A percentile compares a stretch with the other conserved stretches of the same genome.
Evolutionary conservation across 2,797 vertebrate species (phyloP).

Genomic region (Cynopterus sphinx): DNA sequence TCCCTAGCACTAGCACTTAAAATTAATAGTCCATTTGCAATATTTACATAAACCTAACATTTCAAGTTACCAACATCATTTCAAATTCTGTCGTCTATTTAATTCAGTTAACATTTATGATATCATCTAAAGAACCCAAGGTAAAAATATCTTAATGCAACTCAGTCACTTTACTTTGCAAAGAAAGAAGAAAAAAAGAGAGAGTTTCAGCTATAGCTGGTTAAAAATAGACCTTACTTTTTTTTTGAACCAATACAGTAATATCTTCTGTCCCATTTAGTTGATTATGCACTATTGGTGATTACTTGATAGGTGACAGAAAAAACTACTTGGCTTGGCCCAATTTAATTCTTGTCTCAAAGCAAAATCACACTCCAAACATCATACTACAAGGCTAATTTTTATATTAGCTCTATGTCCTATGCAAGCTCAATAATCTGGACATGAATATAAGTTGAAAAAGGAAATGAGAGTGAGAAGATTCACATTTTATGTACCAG

Average conservation of each 20-base stretch:
- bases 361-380: not conserved
- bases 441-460: not conserved
- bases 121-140: slow-evolving; percentile 63
- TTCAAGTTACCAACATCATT: slow-evolving; percentile 72
- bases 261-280: slow-evolving; percentile 71
- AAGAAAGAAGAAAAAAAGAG: not conserved
- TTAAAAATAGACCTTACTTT: slow-evolving; percentile 60
- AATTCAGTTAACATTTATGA: slow-evolving; percentile 49
- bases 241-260: slow-evolving; percentile 55
- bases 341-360: not conserved
- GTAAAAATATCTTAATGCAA: slow-evolving; percentile 24
- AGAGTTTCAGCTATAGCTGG: not conserved
- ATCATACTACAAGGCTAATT: not conserved
- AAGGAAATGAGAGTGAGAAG: not conserved
- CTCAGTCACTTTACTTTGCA: not conserved
- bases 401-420: not conserved
- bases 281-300: slow-evolving; percentile 68
- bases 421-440: not conserved
- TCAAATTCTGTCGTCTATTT: slow-evolving; percentile 67
- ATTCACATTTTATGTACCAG: not conserved
- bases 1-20: not conserved
- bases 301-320: slow-evolving; percentile 56
- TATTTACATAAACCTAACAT: slow-evolving; percentile 70
- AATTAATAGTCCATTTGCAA: slow-evolving; percentile 60
- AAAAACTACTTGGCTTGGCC: slow-evolving; percentile 7